These are phyloP conservation scores for Trichomycterus rosablanca DNA, from an alignment of 2,113 vertebrate species.

Conservation along the genomic window DNA sequence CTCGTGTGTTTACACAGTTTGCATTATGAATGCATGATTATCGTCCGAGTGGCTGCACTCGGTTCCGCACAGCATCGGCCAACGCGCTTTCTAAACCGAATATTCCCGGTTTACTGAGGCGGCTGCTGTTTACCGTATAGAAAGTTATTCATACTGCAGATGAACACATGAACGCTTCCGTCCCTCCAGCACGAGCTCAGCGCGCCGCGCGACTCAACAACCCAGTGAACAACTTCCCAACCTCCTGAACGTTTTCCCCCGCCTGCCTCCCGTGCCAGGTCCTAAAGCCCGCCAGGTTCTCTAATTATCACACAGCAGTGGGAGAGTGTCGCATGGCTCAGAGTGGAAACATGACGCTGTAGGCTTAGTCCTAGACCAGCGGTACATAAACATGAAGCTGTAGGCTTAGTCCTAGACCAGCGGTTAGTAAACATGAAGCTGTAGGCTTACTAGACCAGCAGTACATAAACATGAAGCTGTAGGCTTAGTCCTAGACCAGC, in stretches of 20 bases:
- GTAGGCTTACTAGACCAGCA: too few species aligned
- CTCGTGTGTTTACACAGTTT: neutral
- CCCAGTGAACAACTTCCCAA: slow-evolving; percentile 42
- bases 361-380: too few species aligned
- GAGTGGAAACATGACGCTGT: too few species aligned
- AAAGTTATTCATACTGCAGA: slow-evolving; percentile 8
- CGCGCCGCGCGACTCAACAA: slow-evolving; percentile 15
- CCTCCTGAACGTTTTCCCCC: slow-evolving; percentile 25
- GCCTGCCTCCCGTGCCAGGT: slow-evolving; percentile 13
- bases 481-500: too few species aligned
- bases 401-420: too few species aligned
- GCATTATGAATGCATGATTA: too few species aligned
- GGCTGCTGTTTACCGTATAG: neutral
- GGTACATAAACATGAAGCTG: too few species aligned
- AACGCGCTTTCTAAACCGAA: too few species aligned
- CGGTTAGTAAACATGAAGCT: too few species aligned
- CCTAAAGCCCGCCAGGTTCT: slow-evolving; percentile 22
- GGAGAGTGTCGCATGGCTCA: too few species aligned
- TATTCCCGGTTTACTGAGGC: too few species aligned
- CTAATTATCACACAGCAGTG: neutral
- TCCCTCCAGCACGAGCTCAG: neutral
- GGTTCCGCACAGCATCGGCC: neutral
- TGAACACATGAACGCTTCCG: neutral
- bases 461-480: too few species aligned
- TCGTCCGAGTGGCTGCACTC: neutral